Percentiles rank a stretch among this genome's conserved stretches.
Conservation (phyloP, 2,113 vertebrate species). For the Rissa tridactyla region DNA sequence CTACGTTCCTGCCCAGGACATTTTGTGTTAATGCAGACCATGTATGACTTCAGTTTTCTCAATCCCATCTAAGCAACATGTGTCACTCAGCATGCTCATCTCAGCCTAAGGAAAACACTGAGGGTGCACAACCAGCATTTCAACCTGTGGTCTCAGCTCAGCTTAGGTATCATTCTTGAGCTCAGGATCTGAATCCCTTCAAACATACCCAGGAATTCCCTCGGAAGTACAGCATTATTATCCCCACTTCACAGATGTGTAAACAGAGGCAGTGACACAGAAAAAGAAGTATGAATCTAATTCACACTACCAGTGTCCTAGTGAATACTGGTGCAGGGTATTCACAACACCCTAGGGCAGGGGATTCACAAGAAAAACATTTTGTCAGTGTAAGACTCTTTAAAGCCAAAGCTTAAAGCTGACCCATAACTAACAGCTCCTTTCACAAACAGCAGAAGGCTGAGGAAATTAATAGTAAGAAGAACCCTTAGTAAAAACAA, state of each 20-base stretch:
- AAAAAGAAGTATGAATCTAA: background rate
- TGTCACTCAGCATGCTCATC: background rate
- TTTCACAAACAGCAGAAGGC: background rate
- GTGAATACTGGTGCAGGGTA: background rate
- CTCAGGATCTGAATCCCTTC: background rate
- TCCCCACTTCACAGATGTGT: background rate
- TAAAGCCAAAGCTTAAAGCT: background rate
- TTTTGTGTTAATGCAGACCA: background rate
- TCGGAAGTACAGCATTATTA: background rate
- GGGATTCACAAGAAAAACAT: background rate
- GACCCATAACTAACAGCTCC: background rate
- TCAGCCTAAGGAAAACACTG: background rate
- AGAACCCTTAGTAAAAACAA: background rate
- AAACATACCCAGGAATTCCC: background rate
- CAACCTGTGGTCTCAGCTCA: background rate
- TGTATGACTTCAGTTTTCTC: background rate
- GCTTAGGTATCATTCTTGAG: background rate
- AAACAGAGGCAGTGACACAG: background rate
- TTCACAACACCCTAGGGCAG: background rate
- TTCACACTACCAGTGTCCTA: background rate
- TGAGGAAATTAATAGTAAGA: background rate
- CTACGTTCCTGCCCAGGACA: background rate
- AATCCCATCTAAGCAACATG: background rate
- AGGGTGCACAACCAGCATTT: background rate
- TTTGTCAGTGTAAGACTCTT: background rate